Base-by-base conservation (phyloP, 2,113 vertebrate species). In the Calidris pugnax region DNA sequence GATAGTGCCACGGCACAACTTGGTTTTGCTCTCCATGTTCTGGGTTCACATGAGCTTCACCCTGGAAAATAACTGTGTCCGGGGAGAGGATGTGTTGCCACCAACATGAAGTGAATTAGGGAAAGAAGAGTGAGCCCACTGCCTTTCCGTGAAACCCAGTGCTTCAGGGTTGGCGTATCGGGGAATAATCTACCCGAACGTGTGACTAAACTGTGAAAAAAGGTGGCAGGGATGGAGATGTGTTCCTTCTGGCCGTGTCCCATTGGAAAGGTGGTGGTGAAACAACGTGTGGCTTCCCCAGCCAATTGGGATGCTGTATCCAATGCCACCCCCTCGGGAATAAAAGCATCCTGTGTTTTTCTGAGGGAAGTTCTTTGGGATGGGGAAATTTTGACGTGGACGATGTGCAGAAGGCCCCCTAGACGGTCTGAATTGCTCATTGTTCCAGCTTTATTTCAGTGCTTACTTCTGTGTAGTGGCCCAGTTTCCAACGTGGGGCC, bases 321-420 rank as follows among this genome's bases (percentile, higher is more conserved):
- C 20, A 78, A 59, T 39, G 50, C 96, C 95, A 93, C 96, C 91
- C 96, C 47, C 89, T 86, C 2, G 0, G 10, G 50, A 51, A 95
- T 90, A 89, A 95, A 95, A 93, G 82, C 86, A 50, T 84, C 35
- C 47, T 87, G 51, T 83, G 87, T 87, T 76, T 91, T 85, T 84
- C 37, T 72, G 37, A 73, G 76, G 90, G 84, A 89, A 87, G 32
- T 63, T 85, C 80, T 51, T 77, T 30, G 69, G 41, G 57, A 94
- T 90, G 37, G 76, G 64, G 94, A 76, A 79, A 68, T 74, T 73
- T 87, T 90, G 93, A 95, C 9, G 0, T 85, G 85, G 69, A 90
- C 5, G 3, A 71, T 90, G 82, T 91, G 72, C 93, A 95, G 91
- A 94, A 94, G 75, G 81, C 50, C 68, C 67, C 56, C 66, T 57